phyloP scores from a whole-genome alignment of 2,888 invertebrate species.

The Microctonus hyperodae region DNA sequence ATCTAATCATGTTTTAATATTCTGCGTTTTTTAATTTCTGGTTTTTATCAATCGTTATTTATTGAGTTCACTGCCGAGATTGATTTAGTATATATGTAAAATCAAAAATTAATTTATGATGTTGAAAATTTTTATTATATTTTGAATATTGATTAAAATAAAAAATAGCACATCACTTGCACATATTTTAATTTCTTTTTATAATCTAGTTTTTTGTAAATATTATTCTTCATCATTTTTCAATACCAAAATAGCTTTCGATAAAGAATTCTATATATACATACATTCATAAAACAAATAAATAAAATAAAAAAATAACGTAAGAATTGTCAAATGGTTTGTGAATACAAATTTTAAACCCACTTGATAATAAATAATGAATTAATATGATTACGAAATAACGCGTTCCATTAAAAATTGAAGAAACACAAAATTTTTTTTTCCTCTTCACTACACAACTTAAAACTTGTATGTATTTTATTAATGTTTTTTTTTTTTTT shows the following conservation, averaged over 20 bases:
- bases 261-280: background rate
- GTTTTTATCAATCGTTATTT: background rate
- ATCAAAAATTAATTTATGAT: background rate
- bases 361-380: conserved; percentile 1
- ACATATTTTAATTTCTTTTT: background rate
- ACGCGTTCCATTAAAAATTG: conserved; percentile 24
- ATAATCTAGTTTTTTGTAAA: background rate
- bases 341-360: background rate
- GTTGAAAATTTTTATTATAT: conserved; percentile 1
- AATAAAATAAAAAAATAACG: conserved; percentile 24
- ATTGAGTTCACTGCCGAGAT: background rate
- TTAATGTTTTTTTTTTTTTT: background rate
- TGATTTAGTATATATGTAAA: background rate
- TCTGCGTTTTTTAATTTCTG: background rate
- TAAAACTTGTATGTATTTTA: background rate
- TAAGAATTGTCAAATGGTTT: background rate
- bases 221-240: no score
- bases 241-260: no score
- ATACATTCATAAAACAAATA: conserved; percentile 14
- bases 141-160: background rate
- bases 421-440: conserved; percentile 20
- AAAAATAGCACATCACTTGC: background rate
- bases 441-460: background rate
- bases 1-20: background rate
- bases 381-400: conserved; percentile 25